A percentile compares a stretch with the other conserved stretches of the same genome.
Evolutionary conservation across 1,140 invertebrate genomes (phyloP).

Genomic region (Aradophagus sp.): DNA sequence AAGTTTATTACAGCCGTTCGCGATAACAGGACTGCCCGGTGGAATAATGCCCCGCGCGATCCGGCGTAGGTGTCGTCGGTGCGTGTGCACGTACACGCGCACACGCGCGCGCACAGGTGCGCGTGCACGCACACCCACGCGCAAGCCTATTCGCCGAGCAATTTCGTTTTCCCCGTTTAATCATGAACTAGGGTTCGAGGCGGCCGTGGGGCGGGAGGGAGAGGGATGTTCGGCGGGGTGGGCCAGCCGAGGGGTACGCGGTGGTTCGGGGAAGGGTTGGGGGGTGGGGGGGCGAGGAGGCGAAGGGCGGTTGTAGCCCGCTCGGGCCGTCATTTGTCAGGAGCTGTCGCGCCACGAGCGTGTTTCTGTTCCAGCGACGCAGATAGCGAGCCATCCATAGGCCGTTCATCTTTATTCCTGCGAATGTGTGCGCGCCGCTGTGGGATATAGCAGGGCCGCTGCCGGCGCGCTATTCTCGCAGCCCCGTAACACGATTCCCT

Average conservation of each 20-base stretch:
- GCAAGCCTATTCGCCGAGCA: slow-evolving; percentile 63
- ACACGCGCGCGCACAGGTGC: slow-evolving; percentile 19
- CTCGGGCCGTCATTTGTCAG: slow-evolving; percentile 75
- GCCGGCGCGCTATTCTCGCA: slow-evolving; percentile 43
- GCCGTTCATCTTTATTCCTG: slow-evolving; percentile 75
- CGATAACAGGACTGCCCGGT: slow-evolving; percentile 52
- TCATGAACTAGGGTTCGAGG: slow-evolving; percentile 63
- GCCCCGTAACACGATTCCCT: slow-evolving; percentile 70
- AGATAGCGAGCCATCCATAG: slow-evolving; percentile 74
- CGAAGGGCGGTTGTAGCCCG: slow-evolving; percentile 68
- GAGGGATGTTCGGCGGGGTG: slow-evolving; percentile 35
- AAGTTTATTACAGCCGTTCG: slow-evolving; percentile 58
- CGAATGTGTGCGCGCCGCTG: slow-evolving; percentile 60
- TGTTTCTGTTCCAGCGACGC: slow-evolving; percentile 74
- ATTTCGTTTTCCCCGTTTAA: slow-evolving; percentile 72
- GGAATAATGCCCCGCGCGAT: slow-evolving; percentile 56
- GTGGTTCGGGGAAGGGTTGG: neutral
- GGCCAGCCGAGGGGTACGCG: neutral
- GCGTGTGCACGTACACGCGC: slow-evolving; percentile 1
- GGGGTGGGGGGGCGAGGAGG: slow-evolving; percentile 1
- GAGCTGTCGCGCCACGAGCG: slow-evolving; percentile 74
- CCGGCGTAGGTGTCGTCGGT: slow-evolving; percentile 41
- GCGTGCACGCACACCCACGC: slow-evolving; percentile 5
- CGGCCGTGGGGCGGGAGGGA: slow-evolving; percentile 21
- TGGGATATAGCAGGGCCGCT: slow-evolving; percentile 50